phyloP scores from a whole-genome alignment of 2,113 vertebrate genomes.

The Strix aluco region DNA sequence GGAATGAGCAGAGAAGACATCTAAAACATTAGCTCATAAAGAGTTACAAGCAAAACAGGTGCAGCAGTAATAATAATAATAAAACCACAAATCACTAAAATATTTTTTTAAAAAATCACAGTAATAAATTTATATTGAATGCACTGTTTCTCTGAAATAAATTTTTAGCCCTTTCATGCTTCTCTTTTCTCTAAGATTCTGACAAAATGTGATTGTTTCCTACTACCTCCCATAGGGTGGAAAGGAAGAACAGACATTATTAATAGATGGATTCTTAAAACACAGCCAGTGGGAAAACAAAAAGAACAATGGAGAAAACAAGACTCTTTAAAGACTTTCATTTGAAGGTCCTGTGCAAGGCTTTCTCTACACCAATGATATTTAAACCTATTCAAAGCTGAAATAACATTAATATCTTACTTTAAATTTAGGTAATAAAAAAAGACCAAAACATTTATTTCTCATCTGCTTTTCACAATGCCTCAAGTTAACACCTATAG shows the following conservation, averaged over 20 bases:
- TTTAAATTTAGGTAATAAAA: not conserved
- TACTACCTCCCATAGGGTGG: not conserved
- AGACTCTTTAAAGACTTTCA: not conserved
- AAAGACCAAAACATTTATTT: not conserved
- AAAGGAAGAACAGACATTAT: not conserved
- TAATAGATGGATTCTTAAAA: not conserved
- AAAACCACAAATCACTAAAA: not conserved
- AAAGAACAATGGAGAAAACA: not conserved
- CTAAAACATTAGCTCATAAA: not conserved
- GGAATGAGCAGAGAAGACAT: not conserved
- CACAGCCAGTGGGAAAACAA: not conserved
- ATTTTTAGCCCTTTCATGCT: not conserved
- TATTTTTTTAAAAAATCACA: not conserved
- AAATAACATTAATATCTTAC: not conserved
- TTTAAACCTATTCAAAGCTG: not conserved
- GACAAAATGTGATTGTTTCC: not conserved
- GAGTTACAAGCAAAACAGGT: not conserved
- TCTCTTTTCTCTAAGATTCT: not conserved
- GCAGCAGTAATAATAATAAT: not conserved
- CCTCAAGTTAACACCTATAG: not conserved
- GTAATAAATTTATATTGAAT: not conserved
- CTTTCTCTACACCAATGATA: not conserved
- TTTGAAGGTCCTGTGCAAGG: not conserved
- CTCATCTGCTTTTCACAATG: not conserved
- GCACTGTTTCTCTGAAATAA: not conserved